A percentile compares a stretch with the other conserved stretches of the same genome.
Conservation (phyloP, 2,113 vertebrate species). For the Malaclemys terrapin region DNA sequence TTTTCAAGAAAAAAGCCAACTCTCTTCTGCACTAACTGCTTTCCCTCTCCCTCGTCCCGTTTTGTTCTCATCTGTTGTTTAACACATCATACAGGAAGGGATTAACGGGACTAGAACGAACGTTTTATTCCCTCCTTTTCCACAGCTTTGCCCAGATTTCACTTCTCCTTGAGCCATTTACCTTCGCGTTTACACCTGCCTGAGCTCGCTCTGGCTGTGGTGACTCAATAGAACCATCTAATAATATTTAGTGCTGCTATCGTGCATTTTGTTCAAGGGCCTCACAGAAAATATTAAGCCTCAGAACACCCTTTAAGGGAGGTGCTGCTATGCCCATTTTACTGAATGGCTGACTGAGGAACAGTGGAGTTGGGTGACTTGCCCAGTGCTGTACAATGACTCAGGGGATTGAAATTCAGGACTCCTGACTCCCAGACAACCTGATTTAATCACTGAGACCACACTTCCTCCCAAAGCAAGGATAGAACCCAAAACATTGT, state of each 20-base stretch:
- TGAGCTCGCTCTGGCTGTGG: not conserved
- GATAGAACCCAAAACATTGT: not conserved
- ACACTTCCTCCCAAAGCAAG: not conserved
- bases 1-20: not conserved
- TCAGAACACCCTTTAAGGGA: not conserved
- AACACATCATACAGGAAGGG: not conserved
- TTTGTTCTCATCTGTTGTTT: not conserved
- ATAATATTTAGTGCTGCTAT: not conserved
- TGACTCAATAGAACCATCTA: not conserved
- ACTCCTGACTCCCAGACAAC: not conserved
- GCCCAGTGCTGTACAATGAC: not conserved
- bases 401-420: not conserved
- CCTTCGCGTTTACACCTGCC: not conserved
- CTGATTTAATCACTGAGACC: not conserved
- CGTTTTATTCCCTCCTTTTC: not conserved
- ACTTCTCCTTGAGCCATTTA: not conserved
- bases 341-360: not conserved
- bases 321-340: not conserved
- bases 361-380: not conserved
- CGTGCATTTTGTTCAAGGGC: not conserved
- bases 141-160: not conserved
- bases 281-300: not conserved
- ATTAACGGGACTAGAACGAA: not conserved
- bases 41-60: not conserved
- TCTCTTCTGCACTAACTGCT: not conserved